A percentile compares a stretch with the other conserved stretches of the same genome.
Conservation (phyloP, 2,113 vertebrate genomes). For the Illadopsis cleaveri region DNA sequence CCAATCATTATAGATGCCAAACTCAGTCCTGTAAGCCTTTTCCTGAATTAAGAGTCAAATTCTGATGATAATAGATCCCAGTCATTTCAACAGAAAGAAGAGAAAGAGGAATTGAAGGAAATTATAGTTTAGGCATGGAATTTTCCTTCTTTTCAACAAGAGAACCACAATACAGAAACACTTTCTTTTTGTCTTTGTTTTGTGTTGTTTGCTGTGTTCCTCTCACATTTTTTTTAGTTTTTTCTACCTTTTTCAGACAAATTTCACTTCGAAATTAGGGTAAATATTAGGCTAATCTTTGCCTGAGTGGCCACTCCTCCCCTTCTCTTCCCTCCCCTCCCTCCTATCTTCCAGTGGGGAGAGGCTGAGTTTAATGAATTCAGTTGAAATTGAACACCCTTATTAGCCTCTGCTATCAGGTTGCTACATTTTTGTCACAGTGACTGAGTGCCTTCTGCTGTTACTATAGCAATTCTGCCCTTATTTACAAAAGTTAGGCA, state of each 20-base stretch:
- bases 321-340: neutral
- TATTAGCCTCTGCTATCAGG: neutral
- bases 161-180: neutral
- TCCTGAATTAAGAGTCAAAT: neutral
- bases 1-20: neutral
- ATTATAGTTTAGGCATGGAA: neutral
- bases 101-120: neutral
- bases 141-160: neutral
- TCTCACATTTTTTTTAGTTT: neutral
- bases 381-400: neutral
- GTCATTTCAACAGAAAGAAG: neutral
- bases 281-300: neutral
- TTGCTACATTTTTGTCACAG: constrained; percentile 8
- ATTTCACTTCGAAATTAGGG: neutral
- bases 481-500: neutral
- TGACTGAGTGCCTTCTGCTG: neutral
- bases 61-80: neutral
- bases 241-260: neutral
- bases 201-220: neutral
- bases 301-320: neutral
- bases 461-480: constrained; percentile 10
- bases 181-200: neutral
- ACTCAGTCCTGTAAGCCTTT: neutral
- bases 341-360: neutral
- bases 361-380: neutral